phyloP scores from a whole-genome alignment of 2,888 invertebrate genomes.

The Schrankia costaestrigalis region DNA sequence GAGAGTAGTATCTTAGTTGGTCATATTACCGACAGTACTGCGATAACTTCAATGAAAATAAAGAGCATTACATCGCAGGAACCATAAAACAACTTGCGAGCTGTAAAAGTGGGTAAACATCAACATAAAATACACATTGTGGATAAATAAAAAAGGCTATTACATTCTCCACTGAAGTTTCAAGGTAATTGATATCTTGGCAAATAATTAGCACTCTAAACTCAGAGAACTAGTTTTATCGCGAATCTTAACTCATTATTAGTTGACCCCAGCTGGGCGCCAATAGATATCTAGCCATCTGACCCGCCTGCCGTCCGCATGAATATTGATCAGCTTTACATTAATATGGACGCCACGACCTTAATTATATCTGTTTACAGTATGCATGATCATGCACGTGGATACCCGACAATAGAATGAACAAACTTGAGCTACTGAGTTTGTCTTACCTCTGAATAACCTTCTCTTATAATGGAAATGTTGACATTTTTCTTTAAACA shows the following conservation, averaged over 20 bases:
- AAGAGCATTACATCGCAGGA: too few species aligned
- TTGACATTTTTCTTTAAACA: constrained; percentile 8
- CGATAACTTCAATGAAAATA: too few species aligned
- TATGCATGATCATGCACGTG: constrained; percentile 54
- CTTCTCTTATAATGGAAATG: constrained; percentile 13
- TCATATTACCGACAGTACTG: too few species aligned
- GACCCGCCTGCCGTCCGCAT: constrained; percentile 45
- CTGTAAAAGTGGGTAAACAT: too few species aligned
- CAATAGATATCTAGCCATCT: constrained; percentile 47
- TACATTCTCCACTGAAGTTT: neutral
- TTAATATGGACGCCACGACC: constrained; percentile 56
- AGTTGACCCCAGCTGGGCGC: constrained; percentile 35
- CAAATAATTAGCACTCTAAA: constrained; percentile 29
- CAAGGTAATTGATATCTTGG: constrained; percentile 16
- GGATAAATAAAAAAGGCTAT: neutral
- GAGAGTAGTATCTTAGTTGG: too few species aligned
- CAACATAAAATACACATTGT: neutral
- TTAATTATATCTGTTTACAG: constrained; percentile 65
- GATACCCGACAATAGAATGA: constrained; percentile 17
- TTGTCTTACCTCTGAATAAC: constrained; percentile 23
- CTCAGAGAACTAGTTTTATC: constrained; percentile 29
- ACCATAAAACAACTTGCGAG: too few species aligned
- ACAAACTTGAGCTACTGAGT: constrained; percentile 25
- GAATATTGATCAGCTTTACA: constrained; percentile 60
- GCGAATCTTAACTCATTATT: constrained; percentile 34